Evolutionary conservation across 2,888 invertebrate genomes (phyloP).

Genomic region (Orchesella flavescens): DNA sequence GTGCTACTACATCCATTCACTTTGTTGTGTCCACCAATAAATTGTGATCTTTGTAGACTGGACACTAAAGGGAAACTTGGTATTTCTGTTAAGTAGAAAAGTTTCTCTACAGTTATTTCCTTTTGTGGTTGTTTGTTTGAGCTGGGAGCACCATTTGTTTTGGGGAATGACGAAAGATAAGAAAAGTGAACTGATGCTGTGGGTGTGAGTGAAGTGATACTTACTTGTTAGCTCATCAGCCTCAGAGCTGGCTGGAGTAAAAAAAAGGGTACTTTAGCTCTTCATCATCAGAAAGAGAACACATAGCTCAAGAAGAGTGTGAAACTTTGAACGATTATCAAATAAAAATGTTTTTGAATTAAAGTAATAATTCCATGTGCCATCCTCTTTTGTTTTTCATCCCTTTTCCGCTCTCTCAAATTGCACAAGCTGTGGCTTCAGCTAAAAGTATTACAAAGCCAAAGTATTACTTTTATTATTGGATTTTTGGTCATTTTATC

Average conservation of each 20-base stretch:
- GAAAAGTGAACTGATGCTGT: background rate
- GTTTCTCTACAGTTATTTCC: constrained; percentile 20
- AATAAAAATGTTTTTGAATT: constrained; percentile 63
- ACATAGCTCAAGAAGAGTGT: constrained; percentile 39
- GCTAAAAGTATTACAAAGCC: constrained; percentile 5
- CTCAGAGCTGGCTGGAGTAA: background rate
- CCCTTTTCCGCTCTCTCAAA: constrained; percentile 4
- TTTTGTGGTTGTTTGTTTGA: constrained; percentile 21
- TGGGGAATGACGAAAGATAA: background rate
- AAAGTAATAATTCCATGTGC: constrained; percentile 51
- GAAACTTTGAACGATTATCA: constrained; percentile 59
- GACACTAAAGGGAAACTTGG: constrained; percentile 8
- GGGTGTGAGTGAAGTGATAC: constrained; percentile 1
- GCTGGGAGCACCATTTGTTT: constrained; percentile 33
- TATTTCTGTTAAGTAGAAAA: constrained; percentile 32
- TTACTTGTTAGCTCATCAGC: constrained; percentile 29
- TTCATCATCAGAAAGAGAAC: background rate
- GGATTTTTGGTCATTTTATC: constrained; percentile 31
- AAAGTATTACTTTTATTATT: constrained; percentile 56
- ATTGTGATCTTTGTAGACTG: constrained; percentile 17
- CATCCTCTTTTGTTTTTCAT: constrained; percentile 15
- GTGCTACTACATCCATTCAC: no score
- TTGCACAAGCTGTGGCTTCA: constrained; percentile 55
- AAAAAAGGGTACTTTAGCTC: background rate
- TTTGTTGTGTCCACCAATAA: background rate